phyloP scores from a whole-genome alignment of 2,797 vertebrate species.

The Artibeus lituratus region DNA sequence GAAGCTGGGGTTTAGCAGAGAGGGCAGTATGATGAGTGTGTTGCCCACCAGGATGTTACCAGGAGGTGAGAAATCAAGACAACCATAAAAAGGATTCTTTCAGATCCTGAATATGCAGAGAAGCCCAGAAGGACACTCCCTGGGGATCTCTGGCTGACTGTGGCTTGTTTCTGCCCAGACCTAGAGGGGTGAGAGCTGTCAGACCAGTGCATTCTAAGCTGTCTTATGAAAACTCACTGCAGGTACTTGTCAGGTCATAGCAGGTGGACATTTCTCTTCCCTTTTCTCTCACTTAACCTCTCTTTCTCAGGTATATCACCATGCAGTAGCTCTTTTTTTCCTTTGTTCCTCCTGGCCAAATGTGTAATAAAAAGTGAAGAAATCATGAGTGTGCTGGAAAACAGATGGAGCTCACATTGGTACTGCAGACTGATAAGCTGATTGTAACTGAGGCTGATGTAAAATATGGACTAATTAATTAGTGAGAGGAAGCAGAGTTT shows the following conservation, averaged over 20 bases:
- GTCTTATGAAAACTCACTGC: neutral
- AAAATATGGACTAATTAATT: neutral
- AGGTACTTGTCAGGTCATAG: neutral
- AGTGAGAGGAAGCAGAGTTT: neutral
- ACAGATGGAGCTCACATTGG: fast-evolving
- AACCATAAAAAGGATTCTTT: neutral
- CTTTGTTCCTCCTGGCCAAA: neutral
- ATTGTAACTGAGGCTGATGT: neutral
- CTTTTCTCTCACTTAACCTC: neutral
- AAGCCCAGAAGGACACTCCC: no score
- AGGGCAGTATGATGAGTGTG: slow-evolving; percentile 14
- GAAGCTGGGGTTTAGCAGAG: neutral
- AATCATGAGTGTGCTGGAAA: neutral
- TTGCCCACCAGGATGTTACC: neutral
- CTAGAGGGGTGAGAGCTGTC: neutral
- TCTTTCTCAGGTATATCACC: neutral
- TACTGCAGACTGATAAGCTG: neutral
- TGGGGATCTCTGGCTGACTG: neutral
- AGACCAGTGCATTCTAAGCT: neutral
- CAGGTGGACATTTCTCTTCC: neutral
- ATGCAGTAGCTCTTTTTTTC: neutral
- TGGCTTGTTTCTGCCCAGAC: neutral
- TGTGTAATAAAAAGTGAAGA: neutral
- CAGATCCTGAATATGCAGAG: neutral
- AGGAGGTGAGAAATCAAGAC: slow-evolving; percentile 28